A percentile compares a stretch with the other conserved stretches of the same genome.
Conservation (phyloP, 2,888 invertebrate species). For the Crematogaster levior region DNA sequence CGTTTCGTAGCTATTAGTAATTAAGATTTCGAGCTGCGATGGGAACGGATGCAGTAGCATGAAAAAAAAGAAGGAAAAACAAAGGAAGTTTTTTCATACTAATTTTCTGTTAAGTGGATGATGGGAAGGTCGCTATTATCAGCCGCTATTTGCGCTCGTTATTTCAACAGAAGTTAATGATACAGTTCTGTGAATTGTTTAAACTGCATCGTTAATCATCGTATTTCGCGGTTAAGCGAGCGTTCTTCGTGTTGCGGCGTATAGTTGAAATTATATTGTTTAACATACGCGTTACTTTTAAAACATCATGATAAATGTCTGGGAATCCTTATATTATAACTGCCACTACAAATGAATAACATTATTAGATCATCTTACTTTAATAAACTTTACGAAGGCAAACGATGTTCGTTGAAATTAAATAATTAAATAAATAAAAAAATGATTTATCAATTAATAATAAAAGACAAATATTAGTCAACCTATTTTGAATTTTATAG, state of each 20-base stretch:
- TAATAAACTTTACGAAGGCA: neutral
- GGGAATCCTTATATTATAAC: neutral
- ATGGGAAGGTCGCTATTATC: constrained; percentile 47
- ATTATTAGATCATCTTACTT: constrained; percentile 7
- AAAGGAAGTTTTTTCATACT: constrained; percentile 48
- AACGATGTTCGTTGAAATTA: neutral
- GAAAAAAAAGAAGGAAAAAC: constrained; percentile 28
- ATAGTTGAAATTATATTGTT: constrained; percentile 36
- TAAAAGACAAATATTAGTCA: neutral
- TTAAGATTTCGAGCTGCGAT: constrained; percentile 52
- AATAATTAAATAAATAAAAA: neutral
- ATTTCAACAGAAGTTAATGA: constrained; percentile 51
- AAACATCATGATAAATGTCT: neutral
- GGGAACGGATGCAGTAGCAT: constrained; percentile 61
- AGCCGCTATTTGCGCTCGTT: constrained; percentile 34
- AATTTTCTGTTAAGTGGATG: constrained; percentile 47
- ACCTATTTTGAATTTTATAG: neutral
- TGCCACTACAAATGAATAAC: neutral
- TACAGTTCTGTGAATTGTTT: constrained; percentile 30
- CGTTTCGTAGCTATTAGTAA: constrained; percentile 49
- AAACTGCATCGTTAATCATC: constrained; percentile 30
- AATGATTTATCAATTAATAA: neutral
- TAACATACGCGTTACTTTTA: neutral
- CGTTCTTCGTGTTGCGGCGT: neutral
- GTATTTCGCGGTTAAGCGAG: constrained; percentile 2